These are phyloP conservation scores for Morphnarchus princeps DNA, from an alignment of 2,113 vertebrate species.

Conservation along the genomic window DNA sequence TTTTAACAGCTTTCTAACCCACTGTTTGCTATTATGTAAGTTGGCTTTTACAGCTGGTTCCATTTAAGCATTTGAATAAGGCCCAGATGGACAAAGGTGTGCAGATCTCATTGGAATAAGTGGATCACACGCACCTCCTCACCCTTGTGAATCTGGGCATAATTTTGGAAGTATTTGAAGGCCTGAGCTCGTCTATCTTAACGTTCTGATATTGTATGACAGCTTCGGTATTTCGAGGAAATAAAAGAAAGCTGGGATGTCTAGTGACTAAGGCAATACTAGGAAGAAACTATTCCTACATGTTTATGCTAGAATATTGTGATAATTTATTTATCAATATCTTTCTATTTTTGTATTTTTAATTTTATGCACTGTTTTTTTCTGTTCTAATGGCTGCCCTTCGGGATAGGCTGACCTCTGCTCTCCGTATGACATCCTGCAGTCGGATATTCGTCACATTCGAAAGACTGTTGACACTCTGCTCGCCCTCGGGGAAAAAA, in stretches of 20 bases:
- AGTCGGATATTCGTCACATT: slow-evolving; percentile 87
- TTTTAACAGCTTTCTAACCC: slow-evolving; percentile 58
- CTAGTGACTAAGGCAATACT: slow-evolving; percentile 8
- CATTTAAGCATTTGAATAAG: background rate
- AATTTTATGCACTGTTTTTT: slow-evolving; percentile 79
- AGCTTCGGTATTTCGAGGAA: background rate
- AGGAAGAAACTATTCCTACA: slow-evolving; percentile 6
- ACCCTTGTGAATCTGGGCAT: background rate
- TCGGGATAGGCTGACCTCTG: slow-evolving; percentile 89
- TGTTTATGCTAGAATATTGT: slow-evolving; percentile 64
- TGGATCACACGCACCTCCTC: background rate
- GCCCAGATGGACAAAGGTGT: background rate
- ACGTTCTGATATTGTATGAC: background rate
- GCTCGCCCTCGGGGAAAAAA: slow-evolving; percentile 82
- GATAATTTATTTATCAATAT: slow-evolving; percentile 55
- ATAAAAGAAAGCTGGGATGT: background rate
- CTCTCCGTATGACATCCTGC: slow-evolving; percentile 93
- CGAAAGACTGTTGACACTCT: slow-evolving; percentile 83
- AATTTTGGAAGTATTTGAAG: background rate
- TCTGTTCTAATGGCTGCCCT: slow-evolving; percentile 77
- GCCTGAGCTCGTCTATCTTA: background rate
- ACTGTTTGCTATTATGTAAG: background rate
- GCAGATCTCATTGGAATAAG: background rate
- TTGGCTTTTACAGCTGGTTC: background rate
- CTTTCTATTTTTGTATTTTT: slow-evolving; percentile 71